A percentile compares a stretch with the other conserved stretches of the same genome.
Evolutionary conservation across 2,113 vertebrate species (phyloP).

Genomic region (Dermatemys mawii): DNA sequence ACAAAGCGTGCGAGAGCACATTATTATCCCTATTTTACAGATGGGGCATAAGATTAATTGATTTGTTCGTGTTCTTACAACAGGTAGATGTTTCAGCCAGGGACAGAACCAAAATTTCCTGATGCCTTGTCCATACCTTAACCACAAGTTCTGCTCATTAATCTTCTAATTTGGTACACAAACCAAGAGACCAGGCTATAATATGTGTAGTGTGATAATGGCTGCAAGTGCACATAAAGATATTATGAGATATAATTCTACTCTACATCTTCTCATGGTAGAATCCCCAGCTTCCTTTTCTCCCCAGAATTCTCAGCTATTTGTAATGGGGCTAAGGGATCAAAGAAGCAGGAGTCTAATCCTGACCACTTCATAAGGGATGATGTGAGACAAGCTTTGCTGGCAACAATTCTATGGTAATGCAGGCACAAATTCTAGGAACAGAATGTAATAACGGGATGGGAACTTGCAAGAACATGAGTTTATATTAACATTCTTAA

Average conservation of each 20-base stretch:
- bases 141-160: background rate
- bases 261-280: background rate
- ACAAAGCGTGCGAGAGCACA: background rate
- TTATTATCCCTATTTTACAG: background rate
- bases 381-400: background rate
- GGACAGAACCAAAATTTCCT: background rate
- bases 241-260: background rate
- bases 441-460: background rate
- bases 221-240: fast-evolving
- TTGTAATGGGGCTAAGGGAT: background rate
- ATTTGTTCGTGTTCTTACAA: background rate
- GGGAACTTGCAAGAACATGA: background rate
- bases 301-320: background rate
- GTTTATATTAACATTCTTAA: background rate
- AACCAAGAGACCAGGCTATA: background rate
- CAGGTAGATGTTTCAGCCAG: background rate
- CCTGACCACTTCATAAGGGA: background rate
- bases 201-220: background rate
- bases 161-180: background rate
- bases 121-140: background rate
- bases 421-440: background rate
- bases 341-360: background rate
- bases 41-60: background rate
- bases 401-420: background rate
- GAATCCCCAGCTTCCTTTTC: background rate